Base-by-base conservation (phyloP, 2,888 invertebrate species). In the Tridacna crocea region DNA sequence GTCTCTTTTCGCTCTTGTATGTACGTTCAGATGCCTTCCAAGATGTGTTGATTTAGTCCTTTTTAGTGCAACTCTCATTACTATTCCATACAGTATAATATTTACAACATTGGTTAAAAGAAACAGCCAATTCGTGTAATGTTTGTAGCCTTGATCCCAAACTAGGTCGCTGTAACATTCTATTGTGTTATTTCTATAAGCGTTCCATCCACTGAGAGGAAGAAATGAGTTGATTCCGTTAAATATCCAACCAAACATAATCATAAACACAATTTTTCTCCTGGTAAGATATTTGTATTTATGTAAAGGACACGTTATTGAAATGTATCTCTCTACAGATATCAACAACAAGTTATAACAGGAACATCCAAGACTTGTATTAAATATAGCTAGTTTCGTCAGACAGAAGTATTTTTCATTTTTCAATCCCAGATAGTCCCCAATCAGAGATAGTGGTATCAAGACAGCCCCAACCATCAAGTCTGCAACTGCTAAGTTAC, bases 261-360 rank as follows among this genome's bases (percentile, higher is more conserved):
- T 76, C 65, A 73, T 66, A 8, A 60, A 19, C 0, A 47, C 27
- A 26, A 80, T 22, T 68, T 47, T 80, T 17, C 24, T 46, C 60
- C 26, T 80, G 4, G 76, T 73, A n/a, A 76, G 46, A 58, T 65
- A 58, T 10, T 27, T n/a, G 17, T 27, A 17, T 13, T 22, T 63
- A 22, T 47, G 46, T 15, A 80, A 55, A 51, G 80, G 80, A 17
- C 19, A 55, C 36, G 36, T 63, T 10, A 80, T 76, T 26, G 73
- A 73, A 13, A 82, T 66, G 26, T 77, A 75, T 8, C 82, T 58
- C 27, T 82, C 82, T 2, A 82, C 51, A 13, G 82, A 82, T 46
- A 82, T 82, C n/a, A 82, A 46, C 13, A 82, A 55, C 8, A 82
- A 66, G 51, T 70, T 75, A 46, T 47, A 75, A 60, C 82, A 82